phyloP scores from a whole-genome alignment of 2,888 invertebrate species.

The Nematopogon swammerdamellus region DNA sequence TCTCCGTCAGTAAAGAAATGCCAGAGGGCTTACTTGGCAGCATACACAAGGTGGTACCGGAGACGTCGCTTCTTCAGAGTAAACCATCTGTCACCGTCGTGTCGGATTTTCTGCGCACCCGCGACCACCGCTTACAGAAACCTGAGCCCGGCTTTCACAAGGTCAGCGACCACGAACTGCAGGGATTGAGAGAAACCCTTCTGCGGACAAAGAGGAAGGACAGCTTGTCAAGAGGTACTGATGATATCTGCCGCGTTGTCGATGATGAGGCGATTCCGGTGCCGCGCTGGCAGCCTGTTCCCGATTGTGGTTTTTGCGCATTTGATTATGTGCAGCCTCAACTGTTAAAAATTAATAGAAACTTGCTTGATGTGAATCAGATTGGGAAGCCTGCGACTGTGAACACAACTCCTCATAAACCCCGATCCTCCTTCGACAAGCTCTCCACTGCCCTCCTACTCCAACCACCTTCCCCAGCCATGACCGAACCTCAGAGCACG shows the following conservation, averaged over 20 bases:
- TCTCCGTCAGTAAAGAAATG: constrained; percentile 47
- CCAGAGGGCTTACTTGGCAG: constrained; percentile 34
- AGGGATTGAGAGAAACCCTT: constrained; percentile 8
- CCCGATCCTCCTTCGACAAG: neutral
- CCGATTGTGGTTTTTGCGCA: constrained; percentile 19
- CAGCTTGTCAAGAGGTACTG: constrained; percentile 21
- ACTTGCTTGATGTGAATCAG: neutral
- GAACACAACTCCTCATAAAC: neutral
- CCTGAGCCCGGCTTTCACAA: constrained; percentile 13
- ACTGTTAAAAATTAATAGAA: neutral
- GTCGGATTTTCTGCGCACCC: constrained; percentile 38
- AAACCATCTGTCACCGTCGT: constrained; percentile 35
- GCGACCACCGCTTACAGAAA: constrained; percentile 34
- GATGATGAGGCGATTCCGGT: constrained; percentile 37
- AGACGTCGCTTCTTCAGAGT: too few species aligned
- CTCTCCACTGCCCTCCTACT: neutral
- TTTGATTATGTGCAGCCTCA: neutral
- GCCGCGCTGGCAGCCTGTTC: constrained; percentile 34
- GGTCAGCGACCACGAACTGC: constrained; percentile 18
- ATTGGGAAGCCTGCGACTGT: neutral
- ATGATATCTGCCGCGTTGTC: constrained; percentile 31
- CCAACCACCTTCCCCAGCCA: neutral
- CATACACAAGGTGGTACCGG: constrained; percentile 12
- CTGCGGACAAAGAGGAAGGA: neutral
- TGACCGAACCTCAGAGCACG: neutral